Base-by-base conservation (phyloP, 2,797 vertebrate species). In the Sebastes diaconus region DNA sequence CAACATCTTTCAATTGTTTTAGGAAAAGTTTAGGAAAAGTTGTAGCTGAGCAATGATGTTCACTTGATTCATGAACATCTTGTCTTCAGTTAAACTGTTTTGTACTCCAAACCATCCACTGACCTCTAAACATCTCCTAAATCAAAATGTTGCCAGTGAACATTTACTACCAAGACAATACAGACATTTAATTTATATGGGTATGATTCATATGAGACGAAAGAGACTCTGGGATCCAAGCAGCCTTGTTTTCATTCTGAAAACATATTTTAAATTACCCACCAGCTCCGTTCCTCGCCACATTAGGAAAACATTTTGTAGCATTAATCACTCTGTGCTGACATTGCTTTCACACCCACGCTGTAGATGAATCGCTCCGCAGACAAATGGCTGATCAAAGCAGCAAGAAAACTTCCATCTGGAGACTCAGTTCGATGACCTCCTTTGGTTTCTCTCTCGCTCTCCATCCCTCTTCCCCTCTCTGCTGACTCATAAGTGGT, bases 241-340 rank as follows among this genome's bases (percentile, higher is more conserved):
- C 67, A 25, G 4, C 60, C 50, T 39, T 29, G 55, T 84, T 81
- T 68, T 32, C 22, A 14, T 77, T 80, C 60, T 80, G 75, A 76
- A 82, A 83, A 85, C 65, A 80, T 50, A 84, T 79, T 81, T 75
- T 30, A 69, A 78, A 81, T 83, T 11, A 60, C 65, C 79, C 77
- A 73, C 16, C 46, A 16, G 76, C 75, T 60, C 64, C 1, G 25
- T 32, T 78, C 67, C 67, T 76, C 12, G 25, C 60, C 72, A 77
- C 78, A 80, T 90, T 85, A 79, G 68, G 61, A 78, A 77, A 81
- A 61, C 74, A 73, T 81, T 84, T 70, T 13, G 61, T 8, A 59
- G 58, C 83, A 87, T 91, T 83, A 85, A 84, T 92, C 90, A 88
- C 76, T 85, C 76, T 14, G 66, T 9, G 76, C 79, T 85, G 88